Base-by-base conservation (phyloP, 2,888 invertebrate species). In the Blastobasis lacticolella region DNA sequence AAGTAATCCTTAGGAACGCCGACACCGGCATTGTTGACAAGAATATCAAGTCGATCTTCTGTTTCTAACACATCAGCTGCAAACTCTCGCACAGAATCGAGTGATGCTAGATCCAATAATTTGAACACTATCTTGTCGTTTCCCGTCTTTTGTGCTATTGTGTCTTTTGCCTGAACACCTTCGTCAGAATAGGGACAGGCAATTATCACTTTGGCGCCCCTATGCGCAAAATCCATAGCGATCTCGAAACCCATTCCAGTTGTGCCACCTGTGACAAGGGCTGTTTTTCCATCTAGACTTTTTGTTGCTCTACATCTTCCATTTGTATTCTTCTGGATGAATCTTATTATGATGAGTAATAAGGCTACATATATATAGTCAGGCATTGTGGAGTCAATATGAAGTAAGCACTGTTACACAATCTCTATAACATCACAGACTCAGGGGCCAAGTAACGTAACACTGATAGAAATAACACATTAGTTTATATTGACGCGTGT, bases 1-100 rank as follows among this genome's bases (percentile, higher is more conserved):
- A 89, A 86, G 23, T 41, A 41, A 6, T 56, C 89, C n/a, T 78
- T 78, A 63, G 91, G 90, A 0, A 89, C 85, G 59, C 92, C 89
- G 0, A 92, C 93, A 7, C 94, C 95, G 1, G 95, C 95, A 71
- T 95, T 95, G 69, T 95, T 94, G 51, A 95, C 90, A 6, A 95
- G 77, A 4, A 94, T 92, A 75, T 95, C 92, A 51, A 95, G 73
- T 66, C 88, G 88, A 10, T 80, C 68, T 77, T 94, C 93, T 0
- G 90, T 91, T 62, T 89, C 88, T 40, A 91, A 88, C 45, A 96
- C 89, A 56, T 92, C 92, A 8, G 90, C 90, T 0, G 94, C 95
- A 73, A 96, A 96, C 57, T 91, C 90, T 10, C 95, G 89, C 9
- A 94, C 89, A 0, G 94, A 94, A 62, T 91, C 88, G 59, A 91